Conservation (phyloP, 2,113 vertebrate genomes). For the Dipodomys stephensi region DNA sequence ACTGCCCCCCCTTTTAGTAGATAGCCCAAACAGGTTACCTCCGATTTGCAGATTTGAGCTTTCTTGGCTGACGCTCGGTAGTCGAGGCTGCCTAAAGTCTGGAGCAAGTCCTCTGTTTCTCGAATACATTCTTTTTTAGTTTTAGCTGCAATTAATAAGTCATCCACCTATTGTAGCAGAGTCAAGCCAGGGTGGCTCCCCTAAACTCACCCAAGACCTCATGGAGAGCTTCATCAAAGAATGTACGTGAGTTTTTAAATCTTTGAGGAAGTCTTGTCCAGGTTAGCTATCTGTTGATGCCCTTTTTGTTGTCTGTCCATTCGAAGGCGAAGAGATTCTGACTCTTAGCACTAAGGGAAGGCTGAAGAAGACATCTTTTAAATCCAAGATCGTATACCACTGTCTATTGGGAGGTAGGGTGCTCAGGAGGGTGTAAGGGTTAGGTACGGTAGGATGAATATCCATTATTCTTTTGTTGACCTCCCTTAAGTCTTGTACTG, state of each 20-base stretch:
- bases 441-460: too few relatives aligned
- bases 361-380: too few relatives aligned
- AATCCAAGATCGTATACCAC: too few relatives aligned
- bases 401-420: too few relatives aligned
- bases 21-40: not conserved
- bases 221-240: not conserved
- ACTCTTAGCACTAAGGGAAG: too few relatives aligned
- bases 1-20: too few relatives aligned
- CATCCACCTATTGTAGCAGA: too few relatives aligned
- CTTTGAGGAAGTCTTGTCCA: not conserved
- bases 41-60: not conserved
- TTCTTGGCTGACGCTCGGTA: not conserved
- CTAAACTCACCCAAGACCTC: not conserved
- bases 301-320: not conserved
- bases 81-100: not conserved
- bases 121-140: accelerated
- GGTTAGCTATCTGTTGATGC: not conserved
- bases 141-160: not conserved
- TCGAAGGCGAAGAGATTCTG: not conserved
- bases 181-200: not conserved
- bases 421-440: too few relatives aligned
- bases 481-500: too few relatives aligned
- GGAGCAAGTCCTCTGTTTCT: accelerated
- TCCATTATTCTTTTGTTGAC: too few relatives aligned
- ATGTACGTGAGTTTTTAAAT: too few relatives aligned